Base-by-base conservation (phyloP, 2,797 vertebrate species). In the Benthosema pterotum region DNA sequence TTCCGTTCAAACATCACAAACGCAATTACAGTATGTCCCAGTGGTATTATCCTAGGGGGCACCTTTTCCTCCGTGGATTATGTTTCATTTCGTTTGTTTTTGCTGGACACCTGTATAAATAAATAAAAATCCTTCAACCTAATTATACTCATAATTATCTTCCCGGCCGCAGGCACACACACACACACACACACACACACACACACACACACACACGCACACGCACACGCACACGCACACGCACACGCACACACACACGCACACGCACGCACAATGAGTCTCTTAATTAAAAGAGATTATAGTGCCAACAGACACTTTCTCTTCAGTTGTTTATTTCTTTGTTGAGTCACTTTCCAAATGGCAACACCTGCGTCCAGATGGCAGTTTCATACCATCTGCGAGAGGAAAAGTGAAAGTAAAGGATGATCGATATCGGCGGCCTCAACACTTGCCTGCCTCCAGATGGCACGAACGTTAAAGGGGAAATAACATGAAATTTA, bases 381-480 rank as follows among this genome's bases (percentile, higher is more conserved):
- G 87, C 76, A 59, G 11, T 68, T 67, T 69, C n/a, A n/a, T 18
- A 73, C 84, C 84, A 89, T 88, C 86, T 88, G 85, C 71, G 81
- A 82, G 65, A 75, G 69, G 65, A 79, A 32, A 80, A 70, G 72
- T 65, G 70, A 81, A 82, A 86, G 70, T 82, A 82, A 86, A 87
- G 84, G 81, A 88, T 88, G 87, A 92, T 91, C 78, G 75, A 91
- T 91, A 79, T 86, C 73, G 80, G 83, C 53, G 72, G 73, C 80
- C 81, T 86, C 79, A 72, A 65, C 81, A 79, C 74, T 80, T 78
- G 70, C 72, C 77, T 80, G 65, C 81, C 83, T 87, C 82, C 91
- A 92, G 90, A 91, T 91, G 90, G 90, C 83, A 88, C n/a, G 78
- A 77, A 79, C 77, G 77, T 89, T 86, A n/a, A n/a, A n/a, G n/a